Base-by-base conservation (phyloP, 2,797 vertebrate species). In the Thamnophis elegans region DNA sequence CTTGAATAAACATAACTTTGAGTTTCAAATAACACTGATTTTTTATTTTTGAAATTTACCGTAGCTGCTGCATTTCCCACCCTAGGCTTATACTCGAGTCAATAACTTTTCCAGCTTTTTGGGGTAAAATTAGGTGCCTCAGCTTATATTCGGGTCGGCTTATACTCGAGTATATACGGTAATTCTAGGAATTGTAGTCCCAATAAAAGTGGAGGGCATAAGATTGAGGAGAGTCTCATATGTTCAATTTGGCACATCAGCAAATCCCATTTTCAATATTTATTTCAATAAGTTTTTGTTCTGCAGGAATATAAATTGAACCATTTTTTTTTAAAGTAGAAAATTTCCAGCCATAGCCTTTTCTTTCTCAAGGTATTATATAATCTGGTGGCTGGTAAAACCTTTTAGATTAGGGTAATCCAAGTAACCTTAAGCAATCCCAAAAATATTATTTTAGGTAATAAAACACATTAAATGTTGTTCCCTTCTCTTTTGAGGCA, bases 401-500 rank as follows among this genome's bases (percentile, higher is more conserved):
- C 22, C 6, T 85, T 62, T 62, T 51, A 78, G 91, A 42, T n/a
- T n/a, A n/a, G n/a, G n/a, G 42, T 26, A 58, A 58, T 32, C 47
- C 47, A 65, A 53, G 12, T 12, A 25, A 56, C 47, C 3, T 42
- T 14, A 42, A 56, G 5, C 56, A 73, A 88, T 12, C 26, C 28
- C 8, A 1, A 56, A 51, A 73, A 73, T 13, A n/a, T 51, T 53
- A 6, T 32, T 88, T 59, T 47, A 78, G 3, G 4, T n/a, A n/a
- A n/a, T 25, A 59, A 32, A 85, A 47, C 16, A 14, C 32, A 65
- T 14, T 86, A 16, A 54, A 56, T 22, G 8, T 73, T 68, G 42
- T 10, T 56, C 36, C 91, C 90, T 73, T 73, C 36, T 53, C 47
- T 60, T 91, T 78, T 28, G 85, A 96, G 96, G 95, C 26, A 92